Base-by-base conservation (phyloP, 1,140 invertebrate species). In the Lethocerus indicus region DNA sequence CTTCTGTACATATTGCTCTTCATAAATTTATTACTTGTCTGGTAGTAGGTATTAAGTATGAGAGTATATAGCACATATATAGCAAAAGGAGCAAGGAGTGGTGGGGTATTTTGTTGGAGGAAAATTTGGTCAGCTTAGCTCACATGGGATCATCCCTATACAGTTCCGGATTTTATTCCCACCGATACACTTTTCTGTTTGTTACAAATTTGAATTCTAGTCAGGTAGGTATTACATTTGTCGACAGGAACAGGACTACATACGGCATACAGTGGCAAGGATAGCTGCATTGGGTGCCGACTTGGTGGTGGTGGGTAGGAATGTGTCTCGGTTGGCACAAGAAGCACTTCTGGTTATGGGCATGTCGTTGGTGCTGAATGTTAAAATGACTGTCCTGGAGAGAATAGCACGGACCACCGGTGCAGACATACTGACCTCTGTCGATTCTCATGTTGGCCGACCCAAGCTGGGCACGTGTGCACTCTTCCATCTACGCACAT, bases 201-300 rank as follows among this genome's bases (percentile, higher is more conserved):
- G n/a, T n/a, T n/a, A n/a, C n/a, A n/a, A n/a, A n/a, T n/a, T n/a
- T n/a, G n/a, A n/a, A n/a, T n/a, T n/a, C n/a, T n/a, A n/a, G n/a
- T n/a, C n/a, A n/a, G n/a, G n/a, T n/a, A n/a, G n/a, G n/a, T n/a
- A n/a, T n/a, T n/a, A n/a, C n/a, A n/a, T n/a, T n/a, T n/a, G n/a
- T n/a, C n/a, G n/a, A n/a, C 59, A 92, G 78, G 92, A 96, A 66
- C 76, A 79, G 57, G 87, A 94, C 60, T 95, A 92, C 66, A 63
- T 95, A 32, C 74, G 79, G 26, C 85, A 93, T 55, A 81, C 83
- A 43, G 87, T 92, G n/a, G 79, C 82, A 4, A 79, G 92, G 57
- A 90, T 98, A 40, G 74, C 78, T 2, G 79, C 83, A 14, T 70
- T 91, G 24, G 74, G 81, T 24, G 91, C 94, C 0, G 78, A 89